A percentile compares a stretch with the other conserved stretches of the same genome.
phyloP scores from a whole-genome alignment of 2,888 invertebrate species.

The Eupithecia abbreviata region DNA sequence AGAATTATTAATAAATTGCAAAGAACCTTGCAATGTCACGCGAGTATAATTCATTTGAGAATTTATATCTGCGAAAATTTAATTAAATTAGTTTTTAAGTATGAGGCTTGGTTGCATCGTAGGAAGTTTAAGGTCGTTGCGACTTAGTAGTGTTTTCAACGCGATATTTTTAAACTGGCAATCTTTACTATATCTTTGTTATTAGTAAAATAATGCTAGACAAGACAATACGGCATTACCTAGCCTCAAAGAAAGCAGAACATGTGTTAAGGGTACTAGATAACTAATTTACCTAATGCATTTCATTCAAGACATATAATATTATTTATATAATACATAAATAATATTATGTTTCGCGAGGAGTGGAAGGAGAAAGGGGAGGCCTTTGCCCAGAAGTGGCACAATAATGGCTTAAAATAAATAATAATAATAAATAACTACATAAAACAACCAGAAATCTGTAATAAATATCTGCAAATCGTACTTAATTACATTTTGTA shows the following conservation, averaged over 20 bases:
- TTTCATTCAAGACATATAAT: neutral
- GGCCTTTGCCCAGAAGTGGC: too few species aligned
- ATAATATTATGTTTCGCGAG: too few species aligned
- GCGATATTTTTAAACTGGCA: neutral
- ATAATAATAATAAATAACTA: too few species aligned
- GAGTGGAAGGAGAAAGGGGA: too few species aligned
- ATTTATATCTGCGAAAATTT: conserved; percentile 29
- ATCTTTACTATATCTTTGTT: neutral
- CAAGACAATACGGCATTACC: neutral
- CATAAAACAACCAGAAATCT: neutral
- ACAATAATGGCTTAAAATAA: too few species aligned
- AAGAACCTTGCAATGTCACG: conserved; percentile 36
- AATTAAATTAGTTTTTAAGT: conserved; percentile 33
- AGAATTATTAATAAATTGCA: conserved; percentile 42
- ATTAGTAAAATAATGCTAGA: neutral
- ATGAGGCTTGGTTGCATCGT: conserved; percentile 17
- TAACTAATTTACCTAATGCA: neutral
- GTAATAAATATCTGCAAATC: too few species aligned
- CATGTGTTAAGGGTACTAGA: too few species aligned
- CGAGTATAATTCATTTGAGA: conserved; percentile 31
- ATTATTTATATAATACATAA: too few species aligned
- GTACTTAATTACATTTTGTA: too few species aligned
- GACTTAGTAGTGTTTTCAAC: conserved; percentile 9
- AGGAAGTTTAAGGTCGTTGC: conserved; percentile 17
- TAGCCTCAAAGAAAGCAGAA: neutral